Base-by-base conservation (phyloP, 2,113 vertebrate genomes). In the Macrotus californicus region DNA sequence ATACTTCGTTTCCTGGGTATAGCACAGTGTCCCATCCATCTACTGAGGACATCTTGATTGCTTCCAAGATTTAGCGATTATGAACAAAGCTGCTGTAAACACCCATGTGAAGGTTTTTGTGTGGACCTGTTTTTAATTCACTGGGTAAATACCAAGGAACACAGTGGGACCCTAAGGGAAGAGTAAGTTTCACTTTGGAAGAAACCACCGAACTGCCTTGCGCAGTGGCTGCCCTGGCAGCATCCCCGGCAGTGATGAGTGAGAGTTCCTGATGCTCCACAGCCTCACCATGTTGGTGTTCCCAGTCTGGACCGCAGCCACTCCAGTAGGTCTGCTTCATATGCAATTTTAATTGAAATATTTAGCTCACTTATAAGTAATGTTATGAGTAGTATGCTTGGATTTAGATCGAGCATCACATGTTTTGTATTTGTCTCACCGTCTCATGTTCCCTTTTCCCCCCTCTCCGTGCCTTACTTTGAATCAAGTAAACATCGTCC, bases 221-320 rank as follows among this genome's bases (percentile, higher is more conserved):
- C 31, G 21, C 10, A 21, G 75, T 12, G 31, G 31, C 48, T 76
- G 73, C 31, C 9, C 46, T 9, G 1, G 19, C 43, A 8, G 43
- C 73, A 48, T 10, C 6, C 46, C 77, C n/a, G 26, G 50, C n/a
- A 19, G n/a, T 0, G 22, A 13, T 0, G n/a, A 70, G 9, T 1
- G 1, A 36, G n/a, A 0, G 46, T 52, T 39, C n/a, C 83, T 31
- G 24, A 3, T 12, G 46, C n/a, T 70, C 66, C 10, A 4, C 3
- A 1, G 39, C n/a, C 24, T 6, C 3, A 2, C 46, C 48, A 29
- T n/a, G n/a, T 8, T 1, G 0, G 6, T 41, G 48, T 12, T 31
- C 15, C 21, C 16, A 11, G 66, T 86, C 16, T 39, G 48, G 24
- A 11, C 31, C 14, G 12, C 31, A 50, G 75, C 48, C 5, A 1